Evolutionary conservation across 2,888 invertebrate species (phyloP).

Genomic region (Idaea dimidiata): DNA sequence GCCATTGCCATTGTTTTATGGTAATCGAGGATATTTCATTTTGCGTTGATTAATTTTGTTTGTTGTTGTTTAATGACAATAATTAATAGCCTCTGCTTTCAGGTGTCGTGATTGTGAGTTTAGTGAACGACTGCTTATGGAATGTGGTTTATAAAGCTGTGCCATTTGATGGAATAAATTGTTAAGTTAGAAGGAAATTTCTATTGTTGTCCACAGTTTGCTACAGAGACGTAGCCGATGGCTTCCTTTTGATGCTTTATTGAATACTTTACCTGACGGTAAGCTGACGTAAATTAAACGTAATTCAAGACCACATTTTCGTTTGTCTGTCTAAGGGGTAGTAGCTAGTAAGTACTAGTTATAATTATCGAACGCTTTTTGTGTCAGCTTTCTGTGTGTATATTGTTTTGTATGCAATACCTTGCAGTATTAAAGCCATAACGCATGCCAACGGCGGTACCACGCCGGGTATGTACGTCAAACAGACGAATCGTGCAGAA

Average conservation of each 20-base stretch:
- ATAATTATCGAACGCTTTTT: neutral
- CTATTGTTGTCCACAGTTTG: neutral
- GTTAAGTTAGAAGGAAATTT: neutral
- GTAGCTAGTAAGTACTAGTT: neutral
- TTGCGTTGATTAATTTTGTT: constrained; percentile 30
- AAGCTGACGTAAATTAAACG: neutral
- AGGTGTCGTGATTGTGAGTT: constrained; percentile 11
- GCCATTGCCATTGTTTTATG: constrained; percentile 28
- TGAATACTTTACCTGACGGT: neutral
- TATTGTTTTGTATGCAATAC: neutral
- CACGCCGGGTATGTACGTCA: neutral
- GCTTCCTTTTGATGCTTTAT: neutral
- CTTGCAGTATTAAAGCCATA: neutral
- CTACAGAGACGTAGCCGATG: neutral
- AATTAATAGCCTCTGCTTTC: constrained; percentile 13
- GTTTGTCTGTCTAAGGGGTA: too few relatives aligned
- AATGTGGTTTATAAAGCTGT: constrained; percentile 5
- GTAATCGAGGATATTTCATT: constrained; percentile 31
- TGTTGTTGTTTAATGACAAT: constrained; percentile 26
- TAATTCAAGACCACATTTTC: neutral
- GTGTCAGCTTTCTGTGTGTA: too few relatives aligned
- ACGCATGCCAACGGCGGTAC: neutral
- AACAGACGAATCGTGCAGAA: neutral
- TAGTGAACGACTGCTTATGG: constrained; percentile 4
- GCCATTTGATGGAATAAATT: neutral